phyloP scores from a whole-genome alignment of 2,797 vertebrate genomes.

The Arremon brunneinucha region DNA sequence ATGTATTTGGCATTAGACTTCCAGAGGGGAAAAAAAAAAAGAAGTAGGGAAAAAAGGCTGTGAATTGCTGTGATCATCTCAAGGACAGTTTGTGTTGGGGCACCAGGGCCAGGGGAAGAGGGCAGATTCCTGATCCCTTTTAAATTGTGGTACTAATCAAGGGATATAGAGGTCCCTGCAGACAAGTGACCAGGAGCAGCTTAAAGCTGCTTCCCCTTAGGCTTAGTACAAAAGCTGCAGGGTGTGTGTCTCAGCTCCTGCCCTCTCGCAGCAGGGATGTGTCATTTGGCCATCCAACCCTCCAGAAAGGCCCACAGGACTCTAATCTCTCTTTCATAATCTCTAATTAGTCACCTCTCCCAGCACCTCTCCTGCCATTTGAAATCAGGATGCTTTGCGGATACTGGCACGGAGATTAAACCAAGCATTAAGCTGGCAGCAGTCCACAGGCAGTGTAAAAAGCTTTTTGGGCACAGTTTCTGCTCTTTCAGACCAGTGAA shows the following conservation, averaged over 20 bases:
- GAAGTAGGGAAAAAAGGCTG: neutral
- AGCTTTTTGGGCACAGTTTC: neutral
- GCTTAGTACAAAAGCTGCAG: neutral
- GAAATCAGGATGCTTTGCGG: constrained; percentile 9
- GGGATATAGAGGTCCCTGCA: neutral
- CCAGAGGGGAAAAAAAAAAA: neutral
- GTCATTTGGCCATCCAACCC: neutral
- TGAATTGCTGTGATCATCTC: neutral
- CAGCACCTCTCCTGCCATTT: constrained; percentile 9
- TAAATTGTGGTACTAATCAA: neutral
- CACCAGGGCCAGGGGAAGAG: neutral
- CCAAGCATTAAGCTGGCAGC: neutral
- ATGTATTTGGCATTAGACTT: neutral
- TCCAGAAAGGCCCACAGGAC: constrained; percentile 12
- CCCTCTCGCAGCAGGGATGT: neutral
- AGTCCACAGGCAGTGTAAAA: neutral
- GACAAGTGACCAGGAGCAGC: neutral
- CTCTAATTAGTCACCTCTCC: constrained; percentile 38
- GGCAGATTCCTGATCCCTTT: neutral
- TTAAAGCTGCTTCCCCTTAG: neutral
- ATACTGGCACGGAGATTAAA: neutral
- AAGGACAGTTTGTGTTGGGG: neutral
- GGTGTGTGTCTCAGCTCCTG: neutral
- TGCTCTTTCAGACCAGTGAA: neutral
- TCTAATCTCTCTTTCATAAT: constrained; percentile 33